Base-by-base conservation (phyloP, 2,797 vertebrate genomes). In the Notoglanidium macrostoma region DNA sequence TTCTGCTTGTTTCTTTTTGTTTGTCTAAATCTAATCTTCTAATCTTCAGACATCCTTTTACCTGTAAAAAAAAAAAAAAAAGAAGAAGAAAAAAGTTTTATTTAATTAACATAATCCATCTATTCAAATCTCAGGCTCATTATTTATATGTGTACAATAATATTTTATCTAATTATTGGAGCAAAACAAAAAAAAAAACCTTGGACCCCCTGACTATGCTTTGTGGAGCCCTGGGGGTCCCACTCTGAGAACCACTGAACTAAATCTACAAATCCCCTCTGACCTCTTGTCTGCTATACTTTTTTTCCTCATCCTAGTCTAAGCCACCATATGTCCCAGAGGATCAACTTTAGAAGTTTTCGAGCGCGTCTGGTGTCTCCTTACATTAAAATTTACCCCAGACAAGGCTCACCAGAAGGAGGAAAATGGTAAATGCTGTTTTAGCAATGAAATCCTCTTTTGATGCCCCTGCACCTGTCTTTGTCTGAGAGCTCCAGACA, bases 391-490 rank as follows among this genome's bases (percentile, higher is more conserved):
- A 95, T 95, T 95, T 95, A 90, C 95, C 93, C 92, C 91, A 94
- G 94, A 96, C 94, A 94, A 92, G 94, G 93, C 87, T 94, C 93
- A 94, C 92, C 93, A 95, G 91, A 93, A 95, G 92, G 88, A 93
- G 89, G 89, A 95, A 95, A 95, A 95, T 92, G 91, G 92, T 94
- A 95, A 95, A 96, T 94, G 94, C 95, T 96, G 97, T 97, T 98
- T 98, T 97, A 96, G 97, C 98, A 98, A 98, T 96, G 96, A 98
- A 99, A 98, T 97, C 97, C 96, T 95, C 96, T 97, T 88, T 97
- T 97, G 97, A 96, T 97, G 96, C 95, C 94, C 93, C 94, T 96
- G 97, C 97, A 99, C 97, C 98, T 98, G 98, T 98, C 97, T 96
- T 94, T 93, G 96, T 95, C 95, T 95, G 96, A 98, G 97, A 97